Base-by-base conservation (phyloP, 2,888 invertebrate species). In the Chrysopilus asiliformis region DNA sequence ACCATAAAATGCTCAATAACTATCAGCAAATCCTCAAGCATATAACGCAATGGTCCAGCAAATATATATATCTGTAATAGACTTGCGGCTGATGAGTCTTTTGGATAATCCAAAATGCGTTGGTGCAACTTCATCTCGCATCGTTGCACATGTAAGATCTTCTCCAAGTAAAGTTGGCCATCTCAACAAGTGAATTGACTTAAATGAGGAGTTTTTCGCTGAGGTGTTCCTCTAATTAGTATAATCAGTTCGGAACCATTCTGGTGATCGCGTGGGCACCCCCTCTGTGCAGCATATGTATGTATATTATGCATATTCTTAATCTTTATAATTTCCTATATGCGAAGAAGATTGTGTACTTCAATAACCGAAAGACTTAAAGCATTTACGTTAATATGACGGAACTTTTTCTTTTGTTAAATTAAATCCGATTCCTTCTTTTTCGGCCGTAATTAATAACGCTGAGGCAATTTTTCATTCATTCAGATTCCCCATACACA, bases 211-310 rank as follows among this genome's bases (percentile, higher is more conserved):
- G 41, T 34, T 37, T 32, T 34, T 29, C 33, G 30, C 36, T 38
- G 32, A 41, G 41, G 41, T 41, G 41, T 41, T 41, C 35, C 38
- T 38, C 35, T 38, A 41, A 41, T 41, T 41, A 41, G 41, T 41
- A 38, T 38, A 41, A 41, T 41, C 38, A 38, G 12, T 32, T 41
- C 32, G 35, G 28, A 35, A 38, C 30, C 22, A 41, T 35, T 35
- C 31, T 34, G 32, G 17, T 22, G 9, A 4, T 24, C 26, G 38
- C 36, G 41, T 41, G 36, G 41, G 41, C 26, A 32, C 9, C n/a
- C n/a, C n/a, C n/a, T n/a, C n/a, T n/a, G n/a, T n/a, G n/a, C n/a
- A n/a, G n/a, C n/a, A n/a, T n/a, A n/a, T n/a, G n/a, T n/a, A n/a
- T n/a, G n/a, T n/a, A n/a, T n/a, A n/a, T n/a, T n/a, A n/a, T n/a